Percentiles rank a stretch among this genome's conserved stretches.
phyloP scores from a whole-genome alignment of 1,140 invertebrate genomes.

The Chrysomallon squamiferum region DNA sequence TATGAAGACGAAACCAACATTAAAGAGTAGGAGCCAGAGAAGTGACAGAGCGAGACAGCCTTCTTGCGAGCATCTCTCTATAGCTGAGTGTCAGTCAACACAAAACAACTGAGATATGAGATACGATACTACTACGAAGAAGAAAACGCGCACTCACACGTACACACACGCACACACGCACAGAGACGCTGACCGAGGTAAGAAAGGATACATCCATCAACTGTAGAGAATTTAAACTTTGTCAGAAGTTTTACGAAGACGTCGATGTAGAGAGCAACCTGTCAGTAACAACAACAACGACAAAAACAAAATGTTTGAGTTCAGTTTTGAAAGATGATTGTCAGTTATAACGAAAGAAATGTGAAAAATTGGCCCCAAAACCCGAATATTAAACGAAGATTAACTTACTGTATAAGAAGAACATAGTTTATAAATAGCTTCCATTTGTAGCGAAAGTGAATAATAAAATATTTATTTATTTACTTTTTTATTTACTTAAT shows the following conservation, averaged over 20 bases:
- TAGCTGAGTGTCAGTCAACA: slow-evolving; percentile 22
- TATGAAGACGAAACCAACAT: slow-evolving; percentile 80
- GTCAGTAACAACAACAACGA: slow-evolving; percentile 8
- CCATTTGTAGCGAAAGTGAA: too few species aligned
- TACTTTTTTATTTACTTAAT: too few species aligned
- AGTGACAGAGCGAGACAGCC: slow-evolving; percentile 77
- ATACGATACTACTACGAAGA: background rate
- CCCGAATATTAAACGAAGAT: too few species aligned
- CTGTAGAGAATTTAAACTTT: slow-evolving; percentile 76
- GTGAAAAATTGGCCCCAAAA: too few species aligned
- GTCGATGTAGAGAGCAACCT: slow-evolving; percentile 81
- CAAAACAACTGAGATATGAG: background rate
- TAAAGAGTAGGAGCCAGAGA: slow-evolving; percentile 78
- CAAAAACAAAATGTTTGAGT: background rate
- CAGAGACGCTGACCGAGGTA: background rate
- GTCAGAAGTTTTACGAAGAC: slow-evolving; percentile 88
- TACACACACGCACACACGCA: background rate
- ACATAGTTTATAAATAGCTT: too few species aligned
- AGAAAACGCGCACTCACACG: background rate
- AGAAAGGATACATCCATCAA: slow-evolving; percentile 69
- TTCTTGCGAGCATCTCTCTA: slow-evolving; percentile 49
- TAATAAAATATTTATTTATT: too few species aligned
- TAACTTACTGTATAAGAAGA: too few species aligned
- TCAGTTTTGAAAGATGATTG: too few species aligned
- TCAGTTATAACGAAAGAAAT: too few species aligned